A percentile compares a stretch with the other conserved stretches of the same genome.
Evolutionary conservation across 2,888 invertebrate species (phyloP).

Genomic region (Metalampra italica): DNA sequence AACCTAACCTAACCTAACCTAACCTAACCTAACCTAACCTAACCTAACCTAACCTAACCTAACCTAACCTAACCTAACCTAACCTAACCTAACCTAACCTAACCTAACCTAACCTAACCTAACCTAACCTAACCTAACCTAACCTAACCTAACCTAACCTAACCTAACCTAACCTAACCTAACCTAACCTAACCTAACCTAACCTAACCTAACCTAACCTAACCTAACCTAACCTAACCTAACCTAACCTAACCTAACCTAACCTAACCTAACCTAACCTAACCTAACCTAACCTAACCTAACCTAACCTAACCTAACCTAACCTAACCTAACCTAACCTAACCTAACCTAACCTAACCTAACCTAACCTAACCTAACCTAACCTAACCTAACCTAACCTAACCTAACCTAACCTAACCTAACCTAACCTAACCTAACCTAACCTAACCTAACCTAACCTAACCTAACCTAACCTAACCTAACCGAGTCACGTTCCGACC

Average conservation of each 20-base stretch:
- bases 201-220: conserved; percentile 7
- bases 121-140: conserved; percentile 9
- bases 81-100: conserved; percentile 9
- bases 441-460: conserved; percentile 9
- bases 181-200: conserved; percentile 6
- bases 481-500: neutral
- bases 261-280: conserved; percentile 5
- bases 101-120: conserved; percentile 8
- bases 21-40: no score
- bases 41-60: no score
- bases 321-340: conserved; percentile 11
- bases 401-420: conserved; percentile 8
- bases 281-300: conserved; percentile 9
- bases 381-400: conserved; percentile 11
- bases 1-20: no score
- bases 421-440: conserved; percentile 6
- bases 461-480: conserved; percentile 7
- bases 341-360: conserved; percentile 11
- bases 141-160: conserved; percentile 8
- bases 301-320: conserved; percentile 10
- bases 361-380: conserved; percentile 10
- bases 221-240: conserved; percentile 6
- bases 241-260: conserved; percentile 4
- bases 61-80: no score
- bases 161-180: conserved; percentile 6